Evolutionary conservation across 2,888 invertebrate species (phyloP), one percentile per base, ranked within the genome.

Genomic region (Polymixis lichenea): DNA sequence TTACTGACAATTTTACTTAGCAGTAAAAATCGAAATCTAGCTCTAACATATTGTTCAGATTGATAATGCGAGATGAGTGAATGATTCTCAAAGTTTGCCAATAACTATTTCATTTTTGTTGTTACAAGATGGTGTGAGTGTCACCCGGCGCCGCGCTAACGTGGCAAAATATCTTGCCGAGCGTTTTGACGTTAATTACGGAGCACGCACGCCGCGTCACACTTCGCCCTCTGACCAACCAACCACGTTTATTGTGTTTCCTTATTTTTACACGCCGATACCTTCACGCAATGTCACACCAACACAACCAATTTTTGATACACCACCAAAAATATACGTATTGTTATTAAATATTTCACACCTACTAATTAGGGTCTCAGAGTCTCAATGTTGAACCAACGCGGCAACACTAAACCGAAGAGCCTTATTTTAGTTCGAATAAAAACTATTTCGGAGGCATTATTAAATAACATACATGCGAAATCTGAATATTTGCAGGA

Each of bases 231-330:
- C 78, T 85, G 82, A 73, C 83, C 84, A 78, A 74, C 77, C 85
- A 77, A 83, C 83, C 71, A 81, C 65, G 72, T 80, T 83, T 82
- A 86, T 87, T 83, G 77, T 84, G 86, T 86, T 90, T 88, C 83
- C 84, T 86, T 84, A 86, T 85, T 89, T 87, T 78, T 85, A 85
- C 80, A 86, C 85, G 70, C 80, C 72, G 80, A 83, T 86, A 80
- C 69, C 73, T 83, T 86, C 88, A 90, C 86, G 88, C 87, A 76
- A 86, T 78, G 77, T 83, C 78, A 79, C 80, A 79, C 72, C 38
- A 68, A 64, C 38, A 17, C 66, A 71, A 83, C 17, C 46, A 60
- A 60, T 61, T 75, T 82, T 64, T 75, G 65, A 79, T 72, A 80
- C 19, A 60, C 51, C n/a, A 49, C 61, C 25, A n/a, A 38, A 69